These are phyloP conservation scores for Ennomos erosarius DNA, from an alignment of 2,888 invertebrate species.

Conservation along the genomic window DNA sequence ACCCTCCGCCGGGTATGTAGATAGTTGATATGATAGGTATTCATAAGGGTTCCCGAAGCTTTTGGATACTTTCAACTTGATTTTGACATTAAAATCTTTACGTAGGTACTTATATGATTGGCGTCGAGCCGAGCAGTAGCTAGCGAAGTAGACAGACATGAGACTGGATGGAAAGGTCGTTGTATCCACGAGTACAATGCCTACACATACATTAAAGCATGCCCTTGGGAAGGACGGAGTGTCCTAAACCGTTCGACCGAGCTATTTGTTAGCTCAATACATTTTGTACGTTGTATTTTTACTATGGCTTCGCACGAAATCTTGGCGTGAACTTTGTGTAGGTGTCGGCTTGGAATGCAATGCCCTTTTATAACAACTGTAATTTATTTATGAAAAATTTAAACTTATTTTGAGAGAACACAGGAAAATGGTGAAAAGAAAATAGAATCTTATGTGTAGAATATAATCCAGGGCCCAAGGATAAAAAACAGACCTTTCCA, in stretches of 20 bases:
- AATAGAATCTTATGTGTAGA: no score
- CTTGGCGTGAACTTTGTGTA: neutral
- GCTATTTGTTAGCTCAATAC: conserved; percentile 40
- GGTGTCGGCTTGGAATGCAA: no score
- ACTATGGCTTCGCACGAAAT: conserved; percentile 12
- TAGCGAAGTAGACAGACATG: conserved; percentile 27
- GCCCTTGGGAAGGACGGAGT: conserved; percentile 72
- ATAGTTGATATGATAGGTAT: no score
- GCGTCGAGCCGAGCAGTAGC: conserved; percentile 5
- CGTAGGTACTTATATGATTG: conserved; percentile 8
- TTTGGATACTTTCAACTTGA: conserved; percentile 23
- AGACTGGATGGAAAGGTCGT: conserved; percentile 49
- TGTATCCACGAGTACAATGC: conserved; percentile 46
- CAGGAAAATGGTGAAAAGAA: no score
- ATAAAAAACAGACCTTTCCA: no score
- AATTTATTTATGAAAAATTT: no score
- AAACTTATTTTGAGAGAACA: no score
- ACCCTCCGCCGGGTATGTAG: conserved; percentile 18
- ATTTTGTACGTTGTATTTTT: conserved; percentile 27
- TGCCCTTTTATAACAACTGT: no score
- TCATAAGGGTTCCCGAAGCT: conserved; percentile 24
- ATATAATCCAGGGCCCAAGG: no score
- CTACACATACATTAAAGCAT: conserved; percentile 55
- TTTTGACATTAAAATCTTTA: conserved; percentile 13
- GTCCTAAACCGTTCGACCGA: conserved; percentile 53